Evolutionary conservation across 2,797 vertebrate genomes (phyloP), one percentile per base, ranked within the genome.

Genomic region (Somateria mollissima): DNA sequence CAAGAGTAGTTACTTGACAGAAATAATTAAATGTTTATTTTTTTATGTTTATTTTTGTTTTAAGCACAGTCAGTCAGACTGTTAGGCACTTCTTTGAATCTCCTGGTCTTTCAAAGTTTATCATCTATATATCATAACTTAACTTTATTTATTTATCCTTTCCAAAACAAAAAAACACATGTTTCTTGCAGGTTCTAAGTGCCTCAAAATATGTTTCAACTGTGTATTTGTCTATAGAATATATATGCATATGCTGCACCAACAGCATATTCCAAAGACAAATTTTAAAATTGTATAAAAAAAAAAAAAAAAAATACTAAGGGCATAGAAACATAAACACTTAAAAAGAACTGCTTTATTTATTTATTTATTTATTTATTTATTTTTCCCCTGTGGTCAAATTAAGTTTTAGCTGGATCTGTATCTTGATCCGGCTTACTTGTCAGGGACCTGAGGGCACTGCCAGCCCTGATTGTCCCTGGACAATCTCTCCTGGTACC

Each of bases 401-500:
- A 67, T 92, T 62, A 60, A n/a, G 36, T 72, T 89, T 90, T 57
- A 78, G 14, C 13, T 69, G 20, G 6, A 34, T 82, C 17, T 75
- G 1, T 36, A 62, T 15, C 28, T 17, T 72, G 54, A 45, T 58
- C 34, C 67, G 39, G 14, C 1, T 75, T 74, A n/a, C 18, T 15
- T 57, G 45, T 32, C 2, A 1, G 30, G 36, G 13, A 36, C 7
- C 39, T 71, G 47, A 88, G n/a, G 57, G 32, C 13, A n/a, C 0
- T 0, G 27, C 32, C 9, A 51, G 34, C 25, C 21, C 19, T 58
- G 43, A 69, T 4, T 72, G 71, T n/a, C 41, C 45, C 56, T 62
- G 57, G 5, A 6, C 36, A 76, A 6, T 22, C 47, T 10, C 5
- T 2, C 9, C 15, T 1, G 2, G 30, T 15, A 66, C 45, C 7